Evolutionary conservation across 1,140 invertebrate species (phyloP), one percentile per base, ranked within the genome.

Genomic region (Plodia interpunctella): DNA sequence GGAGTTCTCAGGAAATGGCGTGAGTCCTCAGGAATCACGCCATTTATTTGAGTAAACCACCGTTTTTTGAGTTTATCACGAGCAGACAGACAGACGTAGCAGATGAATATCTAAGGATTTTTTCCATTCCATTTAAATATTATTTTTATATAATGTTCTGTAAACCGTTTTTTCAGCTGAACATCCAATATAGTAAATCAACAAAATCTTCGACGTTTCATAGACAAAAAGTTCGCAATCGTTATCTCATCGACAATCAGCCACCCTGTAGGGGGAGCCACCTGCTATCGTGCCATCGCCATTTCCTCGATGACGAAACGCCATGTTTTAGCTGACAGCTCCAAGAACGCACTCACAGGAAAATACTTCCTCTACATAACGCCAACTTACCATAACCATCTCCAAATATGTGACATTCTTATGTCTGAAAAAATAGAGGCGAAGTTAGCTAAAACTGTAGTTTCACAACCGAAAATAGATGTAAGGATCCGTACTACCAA

Each of bases 271-370:
- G 38, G 15, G 38, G 10, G 38, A 3, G 13, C 13, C 38, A 44
- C 38, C 38, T 44, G 38, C 38, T 44, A 44, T 44, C 38, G 6
- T 15, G 1, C 38, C 38, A 15, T 17, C 38, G 15, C 13, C 38
- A 44, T 44, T 44, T 44, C 13, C 38, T 44, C 38, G 15, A 44
- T 44, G 13, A 44, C 30, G 3, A 9, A 32, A 32, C 38, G 5
- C 38, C 38, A 65, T 60, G 68, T 49, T 38, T 65, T 49, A 60
- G 55, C 62, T 65, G 68, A 64, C 68, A 60, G 38, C 55, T 59
- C 52, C 28, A 58, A 59, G 62, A 63, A 65, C 62, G 57, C 62
- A 67, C 68, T 65, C 68, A 25, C 35, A 61, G 68, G 65, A 53
- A 63, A 65, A 63, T 60, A 63, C 63, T 68, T 64, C 69, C 63